phyloP scores from a whole-genome alignment of 2,797 vertebrate species.

The Tenualosa ilisha region DNA sequence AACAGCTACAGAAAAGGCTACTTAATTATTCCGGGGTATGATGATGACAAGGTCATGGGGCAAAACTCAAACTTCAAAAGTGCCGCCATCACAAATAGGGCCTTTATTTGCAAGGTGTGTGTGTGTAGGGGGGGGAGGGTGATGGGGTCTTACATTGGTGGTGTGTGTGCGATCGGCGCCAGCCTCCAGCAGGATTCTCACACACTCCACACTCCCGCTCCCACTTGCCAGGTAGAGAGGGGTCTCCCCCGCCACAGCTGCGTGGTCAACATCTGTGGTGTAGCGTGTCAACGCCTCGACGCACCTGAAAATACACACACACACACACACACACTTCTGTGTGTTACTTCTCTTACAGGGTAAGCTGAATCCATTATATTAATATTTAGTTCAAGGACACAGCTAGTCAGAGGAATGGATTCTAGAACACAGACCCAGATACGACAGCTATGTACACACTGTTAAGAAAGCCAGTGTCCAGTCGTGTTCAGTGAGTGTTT shows the following conservation, averaged over 20 bases:
- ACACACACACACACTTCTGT: neutral
- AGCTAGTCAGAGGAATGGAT: no score
- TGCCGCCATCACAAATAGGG: neutral
- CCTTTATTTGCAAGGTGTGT: neutral
- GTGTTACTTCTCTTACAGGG: no score
- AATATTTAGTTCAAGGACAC: no score
- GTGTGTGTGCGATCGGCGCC: conserved; percentile 79
- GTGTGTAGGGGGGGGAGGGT: neutral
- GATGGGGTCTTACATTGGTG: conserved; percentile 75
- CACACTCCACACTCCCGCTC: conserved; percentile 80
- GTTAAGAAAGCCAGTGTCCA: neutral
- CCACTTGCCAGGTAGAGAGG: conserved; percentile 87
- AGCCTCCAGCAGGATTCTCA: conserved; percentile 79
- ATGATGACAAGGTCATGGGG: neutral
- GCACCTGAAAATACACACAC: conserved; percentile 72
- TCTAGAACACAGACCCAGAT: no score
- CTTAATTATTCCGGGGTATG: neutral
- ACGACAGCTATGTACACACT: no score
- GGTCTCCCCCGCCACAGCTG: conserved; percentile 80
- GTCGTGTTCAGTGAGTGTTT: neutral
- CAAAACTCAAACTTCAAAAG: neutral
- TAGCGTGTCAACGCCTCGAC: conserved; percentile 83
- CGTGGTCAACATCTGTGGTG: conserved; percentile 80
- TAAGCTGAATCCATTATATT: no score
- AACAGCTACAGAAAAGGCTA: neutral